phyloP scores from a whole-genome alignment of 2,113 vertebrate genomes.

The Plotosus lineatus region DNA sequence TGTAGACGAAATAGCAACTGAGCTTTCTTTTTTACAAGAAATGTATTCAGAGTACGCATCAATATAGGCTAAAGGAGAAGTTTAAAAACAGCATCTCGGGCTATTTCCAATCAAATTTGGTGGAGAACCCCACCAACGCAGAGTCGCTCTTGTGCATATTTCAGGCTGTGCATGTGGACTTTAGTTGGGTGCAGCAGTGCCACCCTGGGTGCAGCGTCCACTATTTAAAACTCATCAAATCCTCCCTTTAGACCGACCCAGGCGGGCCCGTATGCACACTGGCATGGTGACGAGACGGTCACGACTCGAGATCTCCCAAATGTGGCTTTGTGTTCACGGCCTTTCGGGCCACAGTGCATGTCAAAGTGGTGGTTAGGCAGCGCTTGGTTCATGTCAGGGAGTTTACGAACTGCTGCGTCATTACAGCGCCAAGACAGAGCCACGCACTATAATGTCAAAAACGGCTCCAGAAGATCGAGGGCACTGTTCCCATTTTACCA shows the following conservation, averaged over 20 bases:
- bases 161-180: conserved; percentile 16
- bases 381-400: conserved; percentile 23
- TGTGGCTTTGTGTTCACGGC: conserved; percentile 35
- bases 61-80: conserved; percentile 18
- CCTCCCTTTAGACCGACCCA: conserved; percentile 32
- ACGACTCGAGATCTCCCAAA: conserved; percentile 37
- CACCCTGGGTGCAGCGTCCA: conserved; percentile 50
- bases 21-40: not conserved
- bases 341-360: conserved; percentile 24
- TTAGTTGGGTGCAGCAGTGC: conserved; percentile 39
- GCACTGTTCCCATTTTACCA: conserved; percentile 2
- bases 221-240: conserved; percentile 44
- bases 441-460: not conserved
- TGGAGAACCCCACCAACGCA: conserved; percentile 44
- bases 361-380: conserved; percentile 34
- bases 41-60: conserved; percentile 31
- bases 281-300: conserved; percentile 31
- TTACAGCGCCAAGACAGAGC: not conserved
- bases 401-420: conserved; percentile 22
- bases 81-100: conserved; percentile 21
- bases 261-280: conserved; percentile 27
- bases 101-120: conserved; percentile 39
- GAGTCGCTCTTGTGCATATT: conserved; percentile 29
- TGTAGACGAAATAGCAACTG: conserved; percentile 29
- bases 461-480: not conserved